Base-by-base conservation (phyloP, 1,140 invertebrate species). In the Drosophila micromelanica region DNA sequence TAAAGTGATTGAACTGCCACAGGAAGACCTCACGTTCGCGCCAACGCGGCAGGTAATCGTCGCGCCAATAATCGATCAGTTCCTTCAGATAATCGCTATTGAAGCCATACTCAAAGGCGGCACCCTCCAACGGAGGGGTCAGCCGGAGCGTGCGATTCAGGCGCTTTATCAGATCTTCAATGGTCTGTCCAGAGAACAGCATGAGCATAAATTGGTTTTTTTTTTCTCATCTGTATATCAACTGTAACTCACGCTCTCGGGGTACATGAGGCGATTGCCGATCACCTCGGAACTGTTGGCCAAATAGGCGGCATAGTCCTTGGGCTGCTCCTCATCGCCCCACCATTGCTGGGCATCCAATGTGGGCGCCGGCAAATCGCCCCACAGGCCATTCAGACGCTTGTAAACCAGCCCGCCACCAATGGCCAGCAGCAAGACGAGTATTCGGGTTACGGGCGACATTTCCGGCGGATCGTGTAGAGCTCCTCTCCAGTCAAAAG, bases 1-100 rank as follows among this genome's bases (percentile, higher is more conserved):
- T 96, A 91, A 94, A 97, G 74, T 97, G 96, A 30, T 95, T 94
- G 81, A 95, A 96, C 70, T 93, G 91, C 91, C 97, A 98, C 5
- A 98, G 85, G 43, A 93, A 93, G 12, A 92, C 92, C 78, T 96
- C 95, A 65, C 96, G 94, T 80, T 94, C 91, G 69, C 92, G 93
- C 94, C 97, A 98, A 87, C 85, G 90, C 56, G 91, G 86, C 80
- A 97, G 92, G 91, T 97, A 98, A 38, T 96, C 93, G 27, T 94
- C 94, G 12, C 92, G 86, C 97, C 96, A 96, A 89, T 96, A 95
- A 3, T 94, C 92, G 4, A 96, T 74, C 32, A 97, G 90, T 74
- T 94, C 93, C 60, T 94, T 93, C 3, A 97, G 91, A 81, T 95
- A 94, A 27, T 94, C 92, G 0, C 94, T 93, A 85, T 97, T 96